A percentile compares a stretch with the other conserved stretches of the same genome.
Evolutionary conservation across 2,797 vertebrate genomes (phyloP).

Genomic region (Poecile montanus): DNA sequence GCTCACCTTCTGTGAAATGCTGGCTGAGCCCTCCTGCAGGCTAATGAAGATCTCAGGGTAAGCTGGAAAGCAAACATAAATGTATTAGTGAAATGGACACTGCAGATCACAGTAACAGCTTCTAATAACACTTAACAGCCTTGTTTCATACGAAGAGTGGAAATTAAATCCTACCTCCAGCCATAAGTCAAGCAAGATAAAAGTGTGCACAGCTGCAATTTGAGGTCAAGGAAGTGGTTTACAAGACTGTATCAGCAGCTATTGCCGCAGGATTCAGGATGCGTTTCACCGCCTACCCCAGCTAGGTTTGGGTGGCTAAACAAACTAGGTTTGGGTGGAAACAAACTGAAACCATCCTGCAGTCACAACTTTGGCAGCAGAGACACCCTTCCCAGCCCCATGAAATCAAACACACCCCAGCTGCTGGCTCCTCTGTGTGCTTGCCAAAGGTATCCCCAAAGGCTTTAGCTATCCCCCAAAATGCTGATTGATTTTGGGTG

Average conservation of each 20-base stretch:
- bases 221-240: slow-evolving; percentile 19
- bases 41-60: slow-evolving; percentile 63
- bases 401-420: not conserved
- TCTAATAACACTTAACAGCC: not conserved
- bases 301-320: not conserved
- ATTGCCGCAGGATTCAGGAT: not conserved
- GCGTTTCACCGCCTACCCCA: not conserved
- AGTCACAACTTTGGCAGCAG: not conserved
- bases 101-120: not conserved
- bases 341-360: not conserved
- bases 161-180: not conserved
- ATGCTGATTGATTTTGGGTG: not conserved
- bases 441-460: not conserved
- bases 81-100: not conserved
- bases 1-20: slow-evolving; percentile 54
- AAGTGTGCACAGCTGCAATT: not conserved
- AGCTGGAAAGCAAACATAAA: slow-evolving; percentile 66
- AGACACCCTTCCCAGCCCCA: accelerated
- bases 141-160: not conserved
- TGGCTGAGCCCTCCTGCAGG: slow-evolving; percentile 26
- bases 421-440: not conserved
- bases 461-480: not conserved
- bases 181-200: not conserved
- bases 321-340: not conserved
- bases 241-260: not conserved